Conservation (phyloP, 37 sponge, comb jelly and placozoan species). For the Mnemiopsis leidyi region DNA sequence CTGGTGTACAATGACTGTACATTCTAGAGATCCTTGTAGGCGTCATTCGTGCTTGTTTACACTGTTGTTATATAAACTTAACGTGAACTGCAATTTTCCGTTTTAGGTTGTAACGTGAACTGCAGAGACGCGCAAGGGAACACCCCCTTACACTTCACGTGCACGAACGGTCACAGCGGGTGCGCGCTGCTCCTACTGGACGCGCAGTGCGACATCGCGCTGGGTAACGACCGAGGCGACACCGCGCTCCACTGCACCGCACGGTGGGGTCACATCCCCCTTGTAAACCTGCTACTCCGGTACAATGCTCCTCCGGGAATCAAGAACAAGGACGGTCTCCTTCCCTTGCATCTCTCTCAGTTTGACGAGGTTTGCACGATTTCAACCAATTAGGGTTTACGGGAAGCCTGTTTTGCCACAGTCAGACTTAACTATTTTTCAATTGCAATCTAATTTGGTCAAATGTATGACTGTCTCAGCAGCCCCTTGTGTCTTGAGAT, state of each 20-base stretch:
- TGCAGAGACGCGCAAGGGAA: constrained; percentile 74
- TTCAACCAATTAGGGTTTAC: no score
- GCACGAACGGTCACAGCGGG: constrained; percentile 87
- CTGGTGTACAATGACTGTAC: no score
- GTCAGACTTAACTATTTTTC: no score
- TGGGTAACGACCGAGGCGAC: constrained; percentile 26
- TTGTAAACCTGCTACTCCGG: constrained; percentile 30
- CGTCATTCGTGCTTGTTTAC: no score
- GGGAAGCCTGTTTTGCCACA: no score
- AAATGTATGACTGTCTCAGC: no score
- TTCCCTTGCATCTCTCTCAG: constrained; percentile 49
- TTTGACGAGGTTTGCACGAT: constrained; percentile 12
- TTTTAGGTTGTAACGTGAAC: constrained; percentile 71
- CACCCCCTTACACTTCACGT: constrained; percentile 92
- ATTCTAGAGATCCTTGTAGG: no score
- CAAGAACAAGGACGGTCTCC: constrained; percentile 62
- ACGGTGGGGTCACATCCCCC: constrained; percentile 53
- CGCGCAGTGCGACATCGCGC: not conserved
- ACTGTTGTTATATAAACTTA: no score
- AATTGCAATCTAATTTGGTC: no score
- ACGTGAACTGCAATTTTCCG: no score
- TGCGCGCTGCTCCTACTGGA: constrained; percentile 75
- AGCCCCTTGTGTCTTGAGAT: no score
- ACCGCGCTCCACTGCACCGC: constrained; percentile 52
- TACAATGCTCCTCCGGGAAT: not conserved